Conservation (phyloP, 2,797 vertebrate species). For the Monodelphis domestica region DNA sequence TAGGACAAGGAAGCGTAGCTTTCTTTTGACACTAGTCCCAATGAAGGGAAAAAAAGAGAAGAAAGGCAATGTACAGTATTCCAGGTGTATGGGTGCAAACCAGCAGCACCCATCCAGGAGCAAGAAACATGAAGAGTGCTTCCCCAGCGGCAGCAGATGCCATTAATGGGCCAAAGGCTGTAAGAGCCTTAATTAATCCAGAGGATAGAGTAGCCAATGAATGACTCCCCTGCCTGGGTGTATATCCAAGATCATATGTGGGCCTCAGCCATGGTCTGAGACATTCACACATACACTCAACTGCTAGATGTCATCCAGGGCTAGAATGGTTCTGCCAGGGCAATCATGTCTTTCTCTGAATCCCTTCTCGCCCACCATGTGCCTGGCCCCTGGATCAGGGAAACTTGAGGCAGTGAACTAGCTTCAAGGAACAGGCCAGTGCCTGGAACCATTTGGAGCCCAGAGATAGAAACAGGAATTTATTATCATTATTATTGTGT, state of each 20-base stretch:
- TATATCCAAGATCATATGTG: background rate
- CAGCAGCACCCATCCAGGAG: no score
- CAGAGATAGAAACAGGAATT: background rate
- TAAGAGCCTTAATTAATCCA: background rate
- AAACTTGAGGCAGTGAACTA: background rate
- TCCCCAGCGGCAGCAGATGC: background rate
- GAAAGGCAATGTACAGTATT: no score
- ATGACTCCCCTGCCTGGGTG: background rate
- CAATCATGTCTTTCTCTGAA: background rate
- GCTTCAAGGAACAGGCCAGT: accelerated
- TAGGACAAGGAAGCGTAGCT: no score
- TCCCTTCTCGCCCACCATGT: background rate
- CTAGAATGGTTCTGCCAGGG: no score
- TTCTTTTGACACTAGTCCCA: no score
- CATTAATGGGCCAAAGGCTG: background rate
- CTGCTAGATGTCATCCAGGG: no score
- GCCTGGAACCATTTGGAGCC: background rate
- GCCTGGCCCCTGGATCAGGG: background rate
- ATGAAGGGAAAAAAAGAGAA: no score
- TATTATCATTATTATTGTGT: background rate
- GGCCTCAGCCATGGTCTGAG: no score
- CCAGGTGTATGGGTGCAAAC: no score
- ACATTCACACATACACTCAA: no score
- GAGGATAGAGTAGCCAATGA: background rate
- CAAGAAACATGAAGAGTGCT: background rate